phyloP scores from a whole-genome alignment of 2,888 invertebrate species.

The Synanthedon andrenaeformis region DNA sequence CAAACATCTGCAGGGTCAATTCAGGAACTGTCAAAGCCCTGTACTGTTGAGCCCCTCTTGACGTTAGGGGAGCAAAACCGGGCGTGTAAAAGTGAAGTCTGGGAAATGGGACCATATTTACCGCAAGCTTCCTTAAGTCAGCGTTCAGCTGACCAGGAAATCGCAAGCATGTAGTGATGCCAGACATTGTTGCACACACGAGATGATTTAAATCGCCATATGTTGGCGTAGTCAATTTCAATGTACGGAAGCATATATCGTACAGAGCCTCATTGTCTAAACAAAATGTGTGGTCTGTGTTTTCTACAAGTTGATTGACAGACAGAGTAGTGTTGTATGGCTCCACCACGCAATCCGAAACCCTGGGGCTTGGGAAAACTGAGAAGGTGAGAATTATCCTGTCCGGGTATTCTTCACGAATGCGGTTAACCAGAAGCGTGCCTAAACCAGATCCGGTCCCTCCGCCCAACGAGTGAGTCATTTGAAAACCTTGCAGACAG shows the following conservation, averaged over 20 bases:
- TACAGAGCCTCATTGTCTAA: conserved; percentile 78
- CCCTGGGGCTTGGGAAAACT: conserved; percentile 85
- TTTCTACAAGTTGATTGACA: conserved; percentile 86
- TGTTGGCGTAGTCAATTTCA: conserved; percentile 80
- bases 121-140: conserved; percentile 54
- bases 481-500: conserved; percentile 88
- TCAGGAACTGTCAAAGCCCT: conserved; percentile 92
- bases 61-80: conserved; percentile 77
- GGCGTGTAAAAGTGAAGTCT: conserved; percentile 70
- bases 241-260: conserved; percentile 84
- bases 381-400: conserved; percentile 85
- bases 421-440: conserved; percentile 83
- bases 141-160: conserved; percentile 68
- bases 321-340: conserved; percentile 90
- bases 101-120: conserved; percentile 75
- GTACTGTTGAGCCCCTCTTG: conserved; percentile 88
- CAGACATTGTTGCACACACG: conserved; percentile 87
- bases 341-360: conserved; percentile 73
- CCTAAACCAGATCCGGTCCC: conserved; percentile 65
- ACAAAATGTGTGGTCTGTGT: conserved; percentile 75
- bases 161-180: conserved; percentile 83
- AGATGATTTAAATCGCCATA: conserved; percentile 87
- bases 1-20: conserved; percentile 73
- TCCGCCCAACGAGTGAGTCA: conserved; percentile 78
- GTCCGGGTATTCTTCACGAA: conserved; percentile 91